Evolutionary conservation across 1,140 invertebrate genomes (phyloP).

Genomic region (Fopius arisanus): DNA sequence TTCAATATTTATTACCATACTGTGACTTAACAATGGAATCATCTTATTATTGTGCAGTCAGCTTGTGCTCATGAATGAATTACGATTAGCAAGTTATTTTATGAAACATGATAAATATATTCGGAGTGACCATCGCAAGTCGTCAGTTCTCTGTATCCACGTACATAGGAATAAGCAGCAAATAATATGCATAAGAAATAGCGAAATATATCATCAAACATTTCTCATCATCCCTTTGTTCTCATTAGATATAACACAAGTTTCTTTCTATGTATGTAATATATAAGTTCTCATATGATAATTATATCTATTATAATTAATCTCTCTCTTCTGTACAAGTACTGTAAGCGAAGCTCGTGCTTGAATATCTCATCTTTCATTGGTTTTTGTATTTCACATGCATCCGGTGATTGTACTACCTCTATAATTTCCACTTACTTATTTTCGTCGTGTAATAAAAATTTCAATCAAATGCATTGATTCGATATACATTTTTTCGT

Average conservation of each 20-base stretch:
- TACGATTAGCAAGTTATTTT: constrained; percentile 38
- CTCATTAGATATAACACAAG: not conserved
- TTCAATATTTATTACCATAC: constrained; percentile 56
- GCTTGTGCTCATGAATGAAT: constrained; percentile 54
- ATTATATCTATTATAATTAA: constrained; percentile 25
- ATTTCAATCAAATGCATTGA: not conserved
- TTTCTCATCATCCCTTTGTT: constrained; percentile 29
- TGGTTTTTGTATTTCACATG: not conserved
- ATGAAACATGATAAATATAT: not conserved
- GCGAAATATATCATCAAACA: not conserved
- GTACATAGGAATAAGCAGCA: constrained; percentile 13
- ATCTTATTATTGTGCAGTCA: constrained; percentile 56
- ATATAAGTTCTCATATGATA: constrained; percentile 14
- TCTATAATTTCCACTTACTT: not conserved
- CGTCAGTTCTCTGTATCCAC: not conserved
- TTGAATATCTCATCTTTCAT: constrained; percentile 22
- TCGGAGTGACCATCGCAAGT: not conserved
- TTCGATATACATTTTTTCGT: not conserved
- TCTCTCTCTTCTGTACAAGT: constrained; percentile 30
- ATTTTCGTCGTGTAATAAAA: not conserved
- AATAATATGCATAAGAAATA: constrained; percentile 20
- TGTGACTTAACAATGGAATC: constrained; percentile 53
- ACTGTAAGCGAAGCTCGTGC: constrained; percentile 32
- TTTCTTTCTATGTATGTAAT: constrained; percentile 16
- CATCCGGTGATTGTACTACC: not conserved